Conservation (phyloP, 2,113 vertebrate genomes). For the Craseonycteris thonglongyai region DNA sequence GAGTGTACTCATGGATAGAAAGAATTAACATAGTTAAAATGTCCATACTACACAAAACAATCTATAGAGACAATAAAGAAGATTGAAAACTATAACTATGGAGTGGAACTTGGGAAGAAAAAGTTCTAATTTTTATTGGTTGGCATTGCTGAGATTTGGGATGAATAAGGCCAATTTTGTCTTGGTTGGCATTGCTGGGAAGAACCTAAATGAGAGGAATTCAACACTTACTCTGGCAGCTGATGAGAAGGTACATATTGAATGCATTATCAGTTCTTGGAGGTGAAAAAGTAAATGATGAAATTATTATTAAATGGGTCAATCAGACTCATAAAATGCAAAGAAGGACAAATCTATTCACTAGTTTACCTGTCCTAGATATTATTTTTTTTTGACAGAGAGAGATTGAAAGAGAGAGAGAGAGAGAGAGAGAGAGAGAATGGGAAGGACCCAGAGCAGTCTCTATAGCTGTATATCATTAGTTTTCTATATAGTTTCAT, state of each 20-base stretch:
- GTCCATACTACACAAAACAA: too few relatives aligned
- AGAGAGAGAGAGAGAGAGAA: too few relatives aligned
- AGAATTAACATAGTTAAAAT: too few relatives aligned
- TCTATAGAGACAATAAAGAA: conserved; percentile 49
- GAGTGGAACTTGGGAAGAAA: conserved; percentile 88
- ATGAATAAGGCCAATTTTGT: conserved; percentile 91
- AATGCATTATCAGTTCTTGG: conserved; percentile 92
- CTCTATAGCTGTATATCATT: too few relatives aligned
- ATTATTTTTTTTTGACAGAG: too few relatives aligned
- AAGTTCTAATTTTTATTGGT: conserved; percentile 94
- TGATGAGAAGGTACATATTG: conserved; percentile 97
- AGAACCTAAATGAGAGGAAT: conserved; percentile 92
- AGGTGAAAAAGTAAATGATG: conserved; percentile 92
- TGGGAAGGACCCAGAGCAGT: too few relatives aligned
- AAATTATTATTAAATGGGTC: conserved; percentile 94
- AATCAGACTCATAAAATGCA: conserved; percentile 88
- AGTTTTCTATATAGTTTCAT: too few relatives aligned
- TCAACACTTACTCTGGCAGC: conserved; percentile 92
- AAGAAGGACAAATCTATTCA: conserved; percentile 88
- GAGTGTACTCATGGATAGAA: too few relatives aligned
- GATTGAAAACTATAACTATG: conserved; percentile 99
- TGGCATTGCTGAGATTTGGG: conserved; percentile 93
- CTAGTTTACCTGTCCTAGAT: conserved; percentile 94
- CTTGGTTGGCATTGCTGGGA: conserved; percentile 94
- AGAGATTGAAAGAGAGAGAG: too few relatives aligned